These are phyloP conservation scores for Taphrorychus bicolor DNA, from an alignment of 2,888 invertebrate species.

Conservation along the genomic window DNA sequence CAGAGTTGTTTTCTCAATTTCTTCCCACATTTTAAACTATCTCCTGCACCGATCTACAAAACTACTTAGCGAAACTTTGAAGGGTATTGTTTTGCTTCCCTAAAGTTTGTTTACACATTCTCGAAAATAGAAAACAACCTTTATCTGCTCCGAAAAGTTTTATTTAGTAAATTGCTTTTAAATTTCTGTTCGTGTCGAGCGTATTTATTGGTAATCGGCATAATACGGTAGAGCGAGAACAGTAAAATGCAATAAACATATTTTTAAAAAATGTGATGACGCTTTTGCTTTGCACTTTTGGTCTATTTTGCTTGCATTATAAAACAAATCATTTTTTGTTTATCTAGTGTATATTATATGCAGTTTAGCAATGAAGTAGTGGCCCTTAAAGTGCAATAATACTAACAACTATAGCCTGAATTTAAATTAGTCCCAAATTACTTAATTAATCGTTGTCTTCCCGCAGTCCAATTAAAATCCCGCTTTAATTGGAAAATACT, in stretches of 20 bases:
- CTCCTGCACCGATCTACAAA: conserved; percentile 5
- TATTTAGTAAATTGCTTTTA: conserved; percentile 8
- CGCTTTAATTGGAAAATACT: conserved; percentile 29
- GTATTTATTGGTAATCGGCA: background rate
- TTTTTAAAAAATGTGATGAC: too few relatives aligned
- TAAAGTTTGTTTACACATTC: conserved; percentile 11
- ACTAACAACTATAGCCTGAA: conserved; percentile 14
- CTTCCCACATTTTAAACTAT: background rate
- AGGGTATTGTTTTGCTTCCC: conserved; percentile 10
- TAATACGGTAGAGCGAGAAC: background rate
- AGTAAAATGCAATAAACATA: background rate
- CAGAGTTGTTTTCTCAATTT: background rate
- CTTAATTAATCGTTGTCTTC: conserved; percentile 18
- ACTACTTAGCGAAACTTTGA: conserved; percentile 13
- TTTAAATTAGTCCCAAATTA: conserved; percentile 21
- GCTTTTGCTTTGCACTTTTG: too few relatives aligned
- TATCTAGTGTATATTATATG: too few relatives aligned
- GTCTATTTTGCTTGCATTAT: too few relatives aligned
- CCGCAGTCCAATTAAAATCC: conserved; percentile 19
- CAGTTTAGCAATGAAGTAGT: background rate
- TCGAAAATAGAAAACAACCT: conserved; percentile 9
- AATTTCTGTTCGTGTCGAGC: background rate
- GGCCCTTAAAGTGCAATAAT: background rate
- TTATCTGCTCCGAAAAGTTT: conserved; percentile 6
- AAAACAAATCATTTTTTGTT: too few relatives aligned